Conservation (phyloP, 2,888 invertebrate genomes). For the Mamestra brassicae region DNA sequence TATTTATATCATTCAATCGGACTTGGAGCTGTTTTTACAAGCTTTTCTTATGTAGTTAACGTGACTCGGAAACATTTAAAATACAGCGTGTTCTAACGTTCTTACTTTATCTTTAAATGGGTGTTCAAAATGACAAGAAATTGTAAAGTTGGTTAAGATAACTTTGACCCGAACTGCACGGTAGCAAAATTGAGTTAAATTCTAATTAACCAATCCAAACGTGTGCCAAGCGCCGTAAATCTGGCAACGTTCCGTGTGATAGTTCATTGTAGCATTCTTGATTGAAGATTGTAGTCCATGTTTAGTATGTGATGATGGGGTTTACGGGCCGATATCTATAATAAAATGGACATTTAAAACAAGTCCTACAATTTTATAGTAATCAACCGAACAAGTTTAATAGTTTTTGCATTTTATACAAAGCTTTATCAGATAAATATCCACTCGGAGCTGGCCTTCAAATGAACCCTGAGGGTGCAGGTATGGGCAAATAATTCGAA, state of each 20-base stretch:
- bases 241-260: neutral
- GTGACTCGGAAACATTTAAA: constrained; percentile 14
- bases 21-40: constrained; percentile 12
- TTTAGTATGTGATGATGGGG: constrained; percentile 6
- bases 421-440: constrained; percentile 28
- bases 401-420: constrained; percentile 13
- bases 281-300: constrained; percentile 8
- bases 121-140: constrained; percentile 11
- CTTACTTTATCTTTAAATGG: constrained; percentile 15
- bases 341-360: neutral
- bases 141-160: constrained; percentile 18
- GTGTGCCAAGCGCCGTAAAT: constrained; percentile 22
- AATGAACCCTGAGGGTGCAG: constrained; percentile 65
- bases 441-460: constrained; percentile 55
- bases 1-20: constrained; percentile 35
- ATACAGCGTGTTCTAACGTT: neutral
- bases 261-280: constrained; percentile 13
- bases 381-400: neutral
- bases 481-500: constrained; percentile 69
- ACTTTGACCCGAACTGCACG: constrained; percentile 21
- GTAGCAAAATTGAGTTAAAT: constrained; percentile 18
- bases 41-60: constrained; percentile 12
- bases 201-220: constrained; percentile 24
- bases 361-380: neutral
- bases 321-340: neutral